A percentile compares a stretch with the other conserved stretches of the same genome.
These are phyloP conservation scores for Oreochromis mossambicus DNA, from an alignment of 2,797 vertebrate species.

Conservation along the genomic window DNA sequence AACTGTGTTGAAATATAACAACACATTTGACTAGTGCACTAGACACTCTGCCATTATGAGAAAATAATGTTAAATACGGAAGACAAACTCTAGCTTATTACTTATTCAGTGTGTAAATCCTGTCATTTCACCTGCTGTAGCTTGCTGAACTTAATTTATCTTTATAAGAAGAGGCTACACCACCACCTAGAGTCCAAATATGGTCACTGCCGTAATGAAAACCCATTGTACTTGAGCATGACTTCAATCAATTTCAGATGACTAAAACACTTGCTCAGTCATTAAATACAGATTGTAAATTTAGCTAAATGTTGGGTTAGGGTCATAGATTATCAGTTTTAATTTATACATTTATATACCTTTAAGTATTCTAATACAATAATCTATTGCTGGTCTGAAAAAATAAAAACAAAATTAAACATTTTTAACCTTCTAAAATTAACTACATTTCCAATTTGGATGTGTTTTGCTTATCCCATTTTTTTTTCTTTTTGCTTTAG, in stretches of 20 bases:
- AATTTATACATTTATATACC: not conserved
- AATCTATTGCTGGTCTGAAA: not conserved
- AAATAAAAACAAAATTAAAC: not conserved
- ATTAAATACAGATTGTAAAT: not conserved
- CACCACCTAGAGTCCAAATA: not conserved
- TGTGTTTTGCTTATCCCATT: not conserved
- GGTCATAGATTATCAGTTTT: not conserved
- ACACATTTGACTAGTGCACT: not conserved
- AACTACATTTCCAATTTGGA: not conserved
- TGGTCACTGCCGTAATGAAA: fast-evolving
- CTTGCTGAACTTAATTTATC: not conserved
- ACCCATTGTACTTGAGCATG: not conserved
- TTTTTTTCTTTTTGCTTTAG: not conserved
- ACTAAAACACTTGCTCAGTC: not conserved
- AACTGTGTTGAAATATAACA: not conserved
- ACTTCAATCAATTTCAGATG: not conserved
- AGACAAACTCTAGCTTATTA: not conserved
- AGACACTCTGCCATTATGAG: not conserved
- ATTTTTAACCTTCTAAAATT: not conserved
- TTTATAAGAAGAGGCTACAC: not conserved
- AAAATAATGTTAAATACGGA: not conserved
- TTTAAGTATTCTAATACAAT: not conserved
- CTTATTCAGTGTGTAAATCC: not conserved
- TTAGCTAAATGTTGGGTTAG: not conserved
- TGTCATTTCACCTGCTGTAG: not conserved